Base-by-base conservation (phyloP, 92 coral and sea anemone species). In the Chrysogorgia sp. region DNA sequence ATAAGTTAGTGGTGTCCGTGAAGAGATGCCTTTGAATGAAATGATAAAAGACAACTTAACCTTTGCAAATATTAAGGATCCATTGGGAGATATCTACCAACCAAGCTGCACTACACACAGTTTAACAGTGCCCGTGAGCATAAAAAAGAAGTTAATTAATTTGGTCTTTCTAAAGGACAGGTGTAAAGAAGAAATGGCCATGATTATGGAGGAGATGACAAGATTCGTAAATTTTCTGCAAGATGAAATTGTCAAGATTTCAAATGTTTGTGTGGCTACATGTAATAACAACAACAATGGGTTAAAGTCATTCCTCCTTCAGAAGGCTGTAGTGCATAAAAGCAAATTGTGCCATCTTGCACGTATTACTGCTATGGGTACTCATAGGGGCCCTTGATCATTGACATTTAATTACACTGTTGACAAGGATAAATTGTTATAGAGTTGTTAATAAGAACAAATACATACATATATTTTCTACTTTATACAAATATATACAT, bases 191-290 rank as follows among this genome's bases (percentile, higher is more conserved):
- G 85, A 85, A 61, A 52, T 80, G 23, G 57, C 40, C 37, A 31
- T 85, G 60, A 78, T 85, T 3, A 80, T 72, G 41, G 69, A 74
- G 48, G 84, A 85, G 63, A 85, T 85, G 88, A 41, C 63, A 56
- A 61, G 66, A 22, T 55, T 82, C 3, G 24, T 21, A 59, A 49
- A 50, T 10, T 82, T 75, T 40, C 29, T 52, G 23, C 17, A 21
- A 30, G 30, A 33, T 34, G 71, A 82, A 82, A 82, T 82, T 74
- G 34, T 24, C 32, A 23, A 13, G 32, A 82, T 82, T 37, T 20
- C 74, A 5, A 23, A 34, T 3, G 85, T 58, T 17, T 12, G 17
- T 61, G 21, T 26, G 40, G 40, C 34, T 19, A 22, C 10, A 13
- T 61, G 21, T 61, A n/a, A n/a, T n/a, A n/a, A n/a, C n/a, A n/a